A percentile compares a stretch with the other conserved stretches of the same genome.
phyloP scores from a whole-genome alignment of 2,888 invertebrate species.

The Agelastica alni region DNA sequence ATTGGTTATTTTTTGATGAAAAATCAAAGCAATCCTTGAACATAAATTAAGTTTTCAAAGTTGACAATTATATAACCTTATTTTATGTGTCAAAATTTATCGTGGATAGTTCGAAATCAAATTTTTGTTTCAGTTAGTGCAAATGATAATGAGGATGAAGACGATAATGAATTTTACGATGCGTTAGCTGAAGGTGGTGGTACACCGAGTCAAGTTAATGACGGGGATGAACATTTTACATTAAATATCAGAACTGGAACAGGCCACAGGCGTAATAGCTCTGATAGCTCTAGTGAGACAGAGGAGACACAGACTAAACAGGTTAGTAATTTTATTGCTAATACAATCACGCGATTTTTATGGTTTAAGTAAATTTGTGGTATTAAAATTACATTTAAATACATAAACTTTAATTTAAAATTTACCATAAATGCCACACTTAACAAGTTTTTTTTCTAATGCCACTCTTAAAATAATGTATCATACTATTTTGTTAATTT shows the following conservation, averaged over 20 bases:
- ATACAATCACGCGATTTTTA: too few species aligned
- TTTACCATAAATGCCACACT: too few species aligned
- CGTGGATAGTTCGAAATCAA: not conserved
- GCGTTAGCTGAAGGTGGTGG: slow-evolving; percentile 53
- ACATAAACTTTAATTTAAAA: too few species aligned
- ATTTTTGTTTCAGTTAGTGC: slow-evolving; percentile 53
- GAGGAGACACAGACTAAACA: slow-evolving; percentile 58
- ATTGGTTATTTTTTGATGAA: not conserved
- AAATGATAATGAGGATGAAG: slow-evolving; percentile 71
- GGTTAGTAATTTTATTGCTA: slow-evolving; percentile 44
- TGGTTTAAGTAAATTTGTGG: too few species aligned
- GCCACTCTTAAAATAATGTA: too few species aligned
- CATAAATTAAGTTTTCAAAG: not conserved
- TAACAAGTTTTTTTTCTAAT: too few species aligned
- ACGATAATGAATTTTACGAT: slow-evolving; percentile 79
- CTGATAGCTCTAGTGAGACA: slow-evolving; percentile 60
- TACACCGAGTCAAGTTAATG: slow-evolving; percentile 56
- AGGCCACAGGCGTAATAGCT: slow-evolving; percentile 52
- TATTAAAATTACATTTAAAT: too few species aligned
- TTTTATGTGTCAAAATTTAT: not conserved
- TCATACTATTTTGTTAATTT: too few species aligned
- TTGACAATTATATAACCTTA: not conserved
- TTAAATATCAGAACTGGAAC: slow-evolving; percentile 65
- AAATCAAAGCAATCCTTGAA: not conserved
- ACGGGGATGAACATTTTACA: slow-evolving; percentile 60